phyloP scores from a whole-genome alignment of 2,888 invertebrate genomes.

The Oscheius onirici region DNA sequence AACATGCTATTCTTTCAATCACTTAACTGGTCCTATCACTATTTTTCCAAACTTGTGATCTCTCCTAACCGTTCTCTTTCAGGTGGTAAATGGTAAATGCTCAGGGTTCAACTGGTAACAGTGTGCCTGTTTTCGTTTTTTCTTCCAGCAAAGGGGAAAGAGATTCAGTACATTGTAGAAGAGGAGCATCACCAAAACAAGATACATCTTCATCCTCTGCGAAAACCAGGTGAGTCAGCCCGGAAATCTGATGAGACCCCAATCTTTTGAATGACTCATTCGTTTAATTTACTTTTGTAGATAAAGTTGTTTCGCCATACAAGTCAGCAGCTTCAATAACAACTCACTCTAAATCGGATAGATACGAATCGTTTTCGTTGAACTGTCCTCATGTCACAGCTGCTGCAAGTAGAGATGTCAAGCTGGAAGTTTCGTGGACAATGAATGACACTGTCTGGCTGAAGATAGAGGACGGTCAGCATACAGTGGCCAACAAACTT shows the following conservation, averaged over 20 bases:
- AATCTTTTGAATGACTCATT: neutral
- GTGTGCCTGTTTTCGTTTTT: neutral
- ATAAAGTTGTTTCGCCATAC: conserved; percentile 27
- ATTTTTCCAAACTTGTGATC: neutral
- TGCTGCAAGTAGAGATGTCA: conserved; percentile 41
- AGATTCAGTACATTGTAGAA: conserved; percentile 11
- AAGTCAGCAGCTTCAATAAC: conserved; percentile 29
- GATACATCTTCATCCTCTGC: conserved; percentile 16
- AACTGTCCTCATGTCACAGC: conserved; percentile 60
- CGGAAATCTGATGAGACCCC: neutral
- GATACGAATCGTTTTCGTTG: conserved; percentile 53
- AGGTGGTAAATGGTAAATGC: conserved; percentile 23
- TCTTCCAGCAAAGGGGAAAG: neutral
- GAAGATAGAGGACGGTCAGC: conserved; percentile 55
- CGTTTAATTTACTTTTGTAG: neutral
- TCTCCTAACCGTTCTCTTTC: neutral
- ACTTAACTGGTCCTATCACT: neutral
- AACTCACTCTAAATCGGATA: conserved; percentile 4
- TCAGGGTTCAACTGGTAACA: neutral
- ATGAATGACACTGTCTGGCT: conserved; percentile 58
- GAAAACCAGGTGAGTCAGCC: conserved; percentile 21
- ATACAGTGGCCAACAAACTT: conserved; percentile 42
- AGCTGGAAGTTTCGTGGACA: conserved; percentile 57
- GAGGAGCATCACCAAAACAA: neutral
- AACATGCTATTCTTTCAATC: conserved; percentile 5